phyloP scores from a whole-genome alignment of 2,113 vertebrate species.

The Aix galericulata region DNA sequence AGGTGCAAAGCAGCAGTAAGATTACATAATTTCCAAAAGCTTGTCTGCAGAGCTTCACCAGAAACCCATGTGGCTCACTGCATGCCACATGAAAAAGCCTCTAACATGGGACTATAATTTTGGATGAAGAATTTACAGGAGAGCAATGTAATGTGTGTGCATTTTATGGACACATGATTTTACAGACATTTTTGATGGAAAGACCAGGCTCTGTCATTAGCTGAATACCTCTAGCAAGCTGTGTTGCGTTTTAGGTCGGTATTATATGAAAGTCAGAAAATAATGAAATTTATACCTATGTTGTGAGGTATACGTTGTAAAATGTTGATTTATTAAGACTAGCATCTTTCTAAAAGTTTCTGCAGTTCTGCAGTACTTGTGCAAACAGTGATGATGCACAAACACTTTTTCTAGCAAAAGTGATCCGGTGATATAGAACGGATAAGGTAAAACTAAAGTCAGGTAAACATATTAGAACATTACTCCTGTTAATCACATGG shows the following conservation, averaged over 20 bases:
- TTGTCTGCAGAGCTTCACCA: not conserved
- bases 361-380: not conserved
- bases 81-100: not conserved
- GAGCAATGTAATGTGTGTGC: no score
- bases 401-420: not conserved
- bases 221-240: accelerated
- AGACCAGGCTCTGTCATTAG: not conserved
- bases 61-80: not conserved
- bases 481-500: not conserved
- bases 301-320: not conserved
- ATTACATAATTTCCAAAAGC: not conserved
- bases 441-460: not conserved
- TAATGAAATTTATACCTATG: not conserved
- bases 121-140: not conserved
- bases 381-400: not conserved
- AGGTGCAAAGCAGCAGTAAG: not conserved
- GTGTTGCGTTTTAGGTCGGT: not conserved
- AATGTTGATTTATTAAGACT: not conserved
- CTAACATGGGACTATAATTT: not conserved
- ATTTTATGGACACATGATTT: not conserved
- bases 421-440: not conserved
- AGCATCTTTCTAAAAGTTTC: not conserved
- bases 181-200: not conserved
- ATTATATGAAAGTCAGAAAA: not conserved
- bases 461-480: not conserved